Evolutionary conservation across 2,888 invertebrate genomes (phyloP), one percentile per base, ranked within the genome.

Genomic region (Mesorhabditis sp.): DNA sequence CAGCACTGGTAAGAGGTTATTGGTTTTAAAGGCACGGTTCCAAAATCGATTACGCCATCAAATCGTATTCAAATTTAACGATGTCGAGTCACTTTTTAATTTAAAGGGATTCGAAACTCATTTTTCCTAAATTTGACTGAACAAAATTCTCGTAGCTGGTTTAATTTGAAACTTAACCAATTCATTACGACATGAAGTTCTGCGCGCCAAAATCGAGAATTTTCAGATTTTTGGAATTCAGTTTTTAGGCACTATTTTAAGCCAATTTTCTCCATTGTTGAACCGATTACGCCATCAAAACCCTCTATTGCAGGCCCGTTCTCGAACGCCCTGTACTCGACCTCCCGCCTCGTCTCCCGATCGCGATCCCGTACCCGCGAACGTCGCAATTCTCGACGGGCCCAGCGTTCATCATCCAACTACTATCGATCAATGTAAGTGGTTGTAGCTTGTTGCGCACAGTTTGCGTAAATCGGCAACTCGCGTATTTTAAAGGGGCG

Each of bases 321-420:
- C 77, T 83, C 83, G 45, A 77, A 77, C 50, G 82, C 80, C 66
- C 80, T 85, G 44, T 85, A 85, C 68, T 76, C 85, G 5, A 82
- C 85, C 10, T 79, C 76, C 63, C 78, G 85, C 5, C 74, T 85
- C 71, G 76, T 85, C 58, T 84, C 85, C 71, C 82, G 85, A 66
- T 82, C 82, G 7, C 81, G 85, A 69, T 80, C 81, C 63, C 81
- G 85, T 45, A 82, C 85, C 67, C 83, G 85, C 71, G 83, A 85
- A 80, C 83, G 85, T 66, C 76, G 77, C 43, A 79, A 79, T 65
- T 84, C 84, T 41, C 74, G 85, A 77, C 79, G 84, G 66, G 78
- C 80, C 5, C 83, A 81, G 69, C 73, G 84, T 63, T 81, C 82
- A 0, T 78, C 84, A 44, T 78, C 79, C 63, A 82, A 84, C 75